Evolutionary conservation across 2,888 invertebrate species (phyloP).

Genomic region (Dione vanillae): DNA sequence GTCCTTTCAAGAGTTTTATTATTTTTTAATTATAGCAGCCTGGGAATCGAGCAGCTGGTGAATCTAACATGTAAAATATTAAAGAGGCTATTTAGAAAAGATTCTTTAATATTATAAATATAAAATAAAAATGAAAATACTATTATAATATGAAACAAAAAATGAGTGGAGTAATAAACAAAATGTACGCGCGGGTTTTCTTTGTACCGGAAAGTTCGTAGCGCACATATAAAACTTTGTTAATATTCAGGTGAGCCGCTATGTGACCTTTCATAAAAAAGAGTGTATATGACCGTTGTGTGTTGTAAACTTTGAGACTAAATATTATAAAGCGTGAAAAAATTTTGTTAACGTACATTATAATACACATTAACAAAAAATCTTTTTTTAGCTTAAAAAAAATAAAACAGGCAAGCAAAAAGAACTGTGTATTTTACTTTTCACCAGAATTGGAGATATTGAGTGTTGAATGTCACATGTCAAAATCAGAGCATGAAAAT

Average conservation of each 20-base stretch:
- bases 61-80: background rate
- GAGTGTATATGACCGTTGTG: background rate
- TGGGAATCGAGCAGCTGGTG: background rate
- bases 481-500: no score
- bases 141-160: conserved; percentile 7
- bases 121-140: background rate
- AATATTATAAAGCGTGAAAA: conserved; percentile 1
- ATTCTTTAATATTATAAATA: background rate
- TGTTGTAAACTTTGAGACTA: background rate
- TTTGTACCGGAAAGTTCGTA: conserved; percentile 29
- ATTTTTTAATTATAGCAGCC: no score
- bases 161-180: conserved; percentile 23
- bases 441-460: no score
- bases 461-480: no score
- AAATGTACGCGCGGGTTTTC: conserved; percentile 27
- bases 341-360: no score
- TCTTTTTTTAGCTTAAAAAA: no score
- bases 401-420: no score
- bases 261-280: conserved; percentile 34
- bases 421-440: no score
- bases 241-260: conserved; percentile 36
- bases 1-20: no score
- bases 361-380: no score
- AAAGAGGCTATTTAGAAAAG: background rate
- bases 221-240: conserved; percentile 36